Evolutionary conservation across 2,888 invertebrate species (phyloP).

Genomic region (Tachina lurida): DNA sequence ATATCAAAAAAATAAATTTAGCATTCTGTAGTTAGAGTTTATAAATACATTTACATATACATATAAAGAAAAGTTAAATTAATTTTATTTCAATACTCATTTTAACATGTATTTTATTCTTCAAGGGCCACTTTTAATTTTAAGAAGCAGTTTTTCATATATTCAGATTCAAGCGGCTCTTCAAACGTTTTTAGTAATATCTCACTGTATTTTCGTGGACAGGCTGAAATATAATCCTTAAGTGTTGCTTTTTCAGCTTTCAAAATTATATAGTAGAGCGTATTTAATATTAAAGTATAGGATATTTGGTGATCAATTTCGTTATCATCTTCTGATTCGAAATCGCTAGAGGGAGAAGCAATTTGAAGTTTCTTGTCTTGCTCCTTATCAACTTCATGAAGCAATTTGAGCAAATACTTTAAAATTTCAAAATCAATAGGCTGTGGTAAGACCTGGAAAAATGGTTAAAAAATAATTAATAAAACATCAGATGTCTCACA

Average conservation of each 20-base stretch:
- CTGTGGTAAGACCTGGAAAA: slow-evolving; percentile 78
- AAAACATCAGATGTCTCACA: neutral
- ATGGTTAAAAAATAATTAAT: neutral
- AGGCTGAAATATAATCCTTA: slow-evolving; percentile 45
- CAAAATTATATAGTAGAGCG: slow-evolving; percentile 74
- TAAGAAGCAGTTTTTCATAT: slow-evolving; percentile 74
- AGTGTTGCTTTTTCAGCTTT: slow-evolving; percentile 72
- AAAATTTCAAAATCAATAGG: slow-evolving; percentile 79
- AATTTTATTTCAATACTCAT: neutral
- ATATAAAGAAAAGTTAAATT: too few species aligned
- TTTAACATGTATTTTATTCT: slow-evolving; percentile 11
- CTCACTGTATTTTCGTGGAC: slow-evolving; percentile 39
- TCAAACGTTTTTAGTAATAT: slow-evolving; percentile 57
- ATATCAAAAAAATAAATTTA: too few species aligned
- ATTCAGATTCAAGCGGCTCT: slow-evolving; percentile 73
- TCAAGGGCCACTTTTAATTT: slow-evolving; percentile 65
- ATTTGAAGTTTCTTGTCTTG: slow-evolving; percentile 72
- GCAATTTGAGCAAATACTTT: slow-evolving; percentile 77
- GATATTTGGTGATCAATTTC: slow-evolving; percentile 76
- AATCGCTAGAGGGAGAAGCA: slow-evolving; percentile 71
- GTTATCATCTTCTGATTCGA: slow-evolving; percentile 75
- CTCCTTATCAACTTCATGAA: slow-evolving; percentile 76
- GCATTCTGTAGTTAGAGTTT: too few species aligned
- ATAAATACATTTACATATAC: too few species aligned
- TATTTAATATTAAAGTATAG: slow-evolving; percentile 71